phyloP scores from a whole-genome alignment of 2,888 invertebrate genomes.

The Aricia artaxerxes region DNA sequence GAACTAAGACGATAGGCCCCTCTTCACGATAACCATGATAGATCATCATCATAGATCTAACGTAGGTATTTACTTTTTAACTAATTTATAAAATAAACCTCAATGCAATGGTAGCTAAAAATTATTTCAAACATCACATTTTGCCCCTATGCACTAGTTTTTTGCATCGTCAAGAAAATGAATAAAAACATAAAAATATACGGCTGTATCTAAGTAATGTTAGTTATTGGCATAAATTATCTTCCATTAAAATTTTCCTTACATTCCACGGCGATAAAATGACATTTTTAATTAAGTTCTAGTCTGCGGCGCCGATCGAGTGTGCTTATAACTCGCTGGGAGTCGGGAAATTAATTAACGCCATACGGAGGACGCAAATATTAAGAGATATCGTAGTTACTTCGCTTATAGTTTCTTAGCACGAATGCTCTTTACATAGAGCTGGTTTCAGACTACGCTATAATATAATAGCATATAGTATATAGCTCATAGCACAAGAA shows the following conservation, averaged over 20 bases:
- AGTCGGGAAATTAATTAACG: conserved; percentile 27
- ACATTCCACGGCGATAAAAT: conserved; percentile 34
- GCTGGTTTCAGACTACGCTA: no score
- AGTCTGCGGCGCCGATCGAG: conserved; percentile 17
- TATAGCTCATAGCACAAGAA: no score
- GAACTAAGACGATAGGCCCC: no score
- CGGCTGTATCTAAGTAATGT: not conserved
- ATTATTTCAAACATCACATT: no score
- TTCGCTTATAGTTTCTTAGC: not conserved
- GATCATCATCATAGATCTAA: not conserved
- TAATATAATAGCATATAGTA: no score
- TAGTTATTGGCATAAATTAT: not conserved
- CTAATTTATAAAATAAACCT: not conserved
- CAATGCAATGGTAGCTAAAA: no score
- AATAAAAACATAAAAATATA: not conserved
- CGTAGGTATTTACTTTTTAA: not conserved
- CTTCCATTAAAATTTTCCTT: conserved; percentile 5
- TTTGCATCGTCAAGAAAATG: not conserved
- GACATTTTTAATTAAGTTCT: conserved; percentile 48
- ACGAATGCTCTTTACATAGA: not conserved
- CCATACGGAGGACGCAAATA: conserved; percentile 19
- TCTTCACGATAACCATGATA: no score
- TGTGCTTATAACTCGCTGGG: conserved; percentile 17
- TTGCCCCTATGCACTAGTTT: no score
- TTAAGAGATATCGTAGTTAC: conserved; percentile 28